Base-by-base conservation (phyloP, 2,113 vertebrate genomes). In the Mystacornis crossleyi region DNA sequence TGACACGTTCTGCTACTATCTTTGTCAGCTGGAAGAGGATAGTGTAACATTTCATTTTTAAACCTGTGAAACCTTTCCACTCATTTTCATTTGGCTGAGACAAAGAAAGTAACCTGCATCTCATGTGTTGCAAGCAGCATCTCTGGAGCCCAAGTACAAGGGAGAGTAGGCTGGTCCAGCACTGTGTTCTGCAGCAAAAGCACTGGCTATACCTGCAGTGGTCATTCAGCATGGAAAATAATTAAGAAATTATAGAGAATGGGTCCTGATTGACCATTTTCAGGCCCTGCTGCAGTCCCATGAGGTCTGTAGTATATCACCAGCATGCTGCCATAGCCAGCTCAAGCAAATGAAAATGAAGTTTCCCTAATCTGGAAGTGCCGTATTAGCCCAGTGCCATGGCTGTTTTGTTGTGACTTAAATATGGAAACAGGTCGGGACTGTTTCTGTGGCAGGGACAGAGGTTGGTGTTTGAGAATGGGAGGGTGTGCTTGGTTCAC, bases 41-140 rank as follows among this genome's bases (percentile, higher is more conserved):
- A 11, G 71, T 81, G 82, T 90, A 81, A 89, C 43, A 8, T 89
- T 61, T 58, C 79, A 25, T 64, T 83, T 94, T 78, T 86, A 94
- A 93, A 81, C 64, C 93, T 84, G 75, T 84, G 88, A 95, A 95
- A 86, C 80, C 74, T 90, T 93, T 81, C 75, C 23, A 9, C 72
- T 93, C 29, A 0, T 74, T 94, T 58, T 8, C 85, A 10, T 53
- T 93, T 93, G 90, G 82, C 82, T 84, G 88, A 91, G 74, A 62
- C 67, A 48, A 58, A 93, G 85, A 91, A 77, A 88, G 48, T 86
- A 92, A 77, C 90, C 71, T 88, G 71, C 33, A n/a, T 71, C 31
- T 62, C 4, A 34, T 60, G 18, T 72, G 50, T 4, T 70, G 50
- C 62, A 50, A 70, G 42, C n/a, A 70, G 42, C n/a, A n/a, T 74